phyloP scores from a whole-genome alignment of 2,113 vertebrate species.

The Eretmochelys imbricata region DNA sequence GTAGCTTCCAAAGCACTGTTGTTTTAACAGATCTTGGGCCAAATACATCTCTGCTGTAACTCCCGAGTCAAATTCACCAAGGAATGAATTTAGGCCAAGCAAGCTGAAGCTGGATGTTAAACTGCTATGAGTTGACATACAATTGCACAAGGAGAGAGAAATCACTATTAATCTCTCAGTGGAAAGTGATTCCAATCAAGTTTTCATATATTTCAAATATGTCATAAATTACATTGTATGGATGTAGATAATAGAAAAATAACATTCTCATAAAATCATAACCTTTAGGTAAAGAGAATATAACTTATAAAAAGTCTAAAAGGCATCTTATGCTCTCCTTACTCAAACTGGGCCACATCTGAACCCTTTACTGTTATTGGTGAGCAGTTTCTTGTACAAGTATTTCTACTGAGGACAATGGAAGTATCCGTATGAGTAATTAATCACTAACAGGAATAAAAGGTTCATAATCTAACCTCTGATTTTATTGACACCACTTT shows the following conservation, averaged over 20 bases:
- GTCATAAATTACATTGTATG: not conserved
- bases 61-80: not conserved
- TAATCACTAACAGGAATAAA: not conserved
- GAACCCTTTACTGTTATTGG: not conserved
- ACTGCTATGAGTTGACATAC: not conserved
- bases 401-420: not conserved
- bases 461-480: not conserved
- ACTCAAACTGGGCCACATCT: not conserved
- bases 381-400: not conserved
- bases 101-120: not conserved
- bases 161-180: not conserved
- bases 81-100: not conserved
- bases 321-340: not conserved
- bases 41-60: not conserved
- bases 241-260: not conserved
- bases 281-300: not conserved
- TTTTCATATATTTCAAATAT: not conserved
- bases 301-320: not conserved
- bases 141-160: not conserved
- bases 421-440: not conserved
- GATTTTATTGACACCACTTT: not conserved
- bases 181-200: not conserved
- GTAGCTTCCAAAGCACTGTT: not conserved
- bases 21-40: not conserved
- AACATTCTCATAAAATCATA: not conserved